Base-by-base conservation (phyloP, 92 coral and sea anemone genomes). In the Siderastrea radians region DNA sequence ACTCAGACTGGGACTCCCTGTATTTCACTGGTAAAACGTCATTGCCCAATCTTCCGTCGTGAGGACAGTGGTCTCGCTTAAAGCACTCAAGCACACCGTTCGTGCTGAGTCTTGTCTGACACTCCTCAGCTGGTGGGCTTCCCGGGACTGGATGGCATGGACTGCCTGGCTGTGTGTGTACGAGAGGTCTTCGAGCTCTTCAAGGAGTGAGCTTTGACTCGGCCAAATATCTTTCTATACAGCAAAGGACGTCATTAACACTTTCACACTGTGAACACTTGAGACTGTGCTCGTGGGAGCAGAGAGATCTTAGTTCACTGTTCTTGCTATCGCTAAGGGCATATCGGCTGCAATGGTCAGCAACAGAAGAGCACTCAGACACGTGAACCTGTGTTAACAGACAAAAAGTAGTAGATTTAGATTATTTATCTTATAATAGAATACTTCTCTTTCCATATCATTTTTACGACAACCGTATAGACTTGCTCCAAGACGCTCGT, bases 91-190 rank as follows among this genome's bases (percentile, higher is more conserved):
- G 68, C 81, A 77, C 81, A 44, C 66, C 48, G 75, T 81, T 66
- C 75, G 47, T 49, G 75, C 75, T 71, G 62, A 4, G 47, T 84
- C 88, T 59, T 73, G 88, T 52, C 81, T 58, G 15, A 84, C 81
- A 59, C 71, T 73, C 38, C 88, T 84, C 54, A 84, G 78, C 68
- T 84, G 88, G 54, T 73, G 88, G 44, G 88, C 88, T 74, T 74
- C 74, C 88, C 88, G 60, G 81, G 88, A 84, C 49, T 58, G 44
- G 80, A 84, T 84, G 47, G 88, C 88, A 53, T 84, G 68, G 52
- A 45, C 80, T 72, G 88, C 81, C 45, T 84, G 60, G 46, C 72
- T 84, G 73, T 14, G 73, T 13, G 68, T 64, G 74, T 74, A 73
- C 65, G 49, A 64, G 71, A 44, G 53, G 43, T 84, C 88, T 84